These are phyloP conservation scores for Sclerurus mexicanus DNA, from an alignment of 2,113 vertebrate genomes.

Conservation along the genomic window DNA sequence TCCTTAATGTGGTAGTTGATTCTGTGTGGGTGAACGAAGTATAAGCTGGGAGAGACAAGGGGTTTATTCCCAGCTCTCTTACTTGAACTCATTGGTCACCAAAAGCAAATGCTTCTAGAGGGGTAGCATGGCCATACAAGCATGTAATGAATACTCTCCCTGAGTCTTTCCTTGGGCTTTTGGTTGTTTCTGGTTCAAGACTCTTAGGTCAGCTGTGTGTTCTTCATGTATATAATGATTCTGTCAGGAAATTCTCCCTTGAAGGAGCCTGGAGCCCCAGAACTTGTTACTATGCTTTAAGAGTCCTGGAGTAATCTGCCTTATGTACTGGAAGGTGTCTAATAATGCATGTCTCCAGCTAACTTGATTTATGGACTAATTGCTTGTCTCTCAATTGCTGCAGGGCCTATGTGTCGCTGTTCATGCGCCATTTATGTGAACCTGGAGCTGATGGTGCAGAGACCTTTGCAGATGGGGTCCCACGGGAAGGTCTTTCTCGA, in stretches of 20 bases:
- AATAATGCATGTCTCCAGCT: background rate
- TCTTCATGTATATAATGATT: background rate
- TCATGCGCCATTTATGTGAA: constrained; percentile 98
- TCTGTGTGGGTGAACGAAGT: background rate
- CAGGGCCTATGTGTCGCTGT: constrained; percentile 95
- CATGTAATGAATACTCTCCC: background rate
- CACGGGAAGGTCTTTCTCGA: constrained; percentile 92
- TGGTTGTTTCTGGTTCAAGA: background rate
- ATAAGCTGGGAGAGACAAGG: background rate
- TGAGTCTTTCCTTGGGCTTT: background rate
- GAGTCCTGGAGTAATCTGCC: background rate
- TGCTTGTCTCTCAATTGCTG: background rate
- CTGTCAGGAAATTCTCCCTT: background rate
- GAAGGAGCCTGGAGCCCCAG: background rate
- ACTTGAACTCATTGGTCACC: background rate
- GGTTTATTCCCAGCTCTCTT: background rate
- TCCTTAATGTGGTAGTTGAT: background rate
- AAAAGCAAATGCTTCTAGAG: background rate
- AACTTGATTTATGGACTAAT: background rate
- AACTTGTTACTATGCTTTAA: background rate
- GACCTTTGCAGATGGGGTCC: constrained; percentile 96
- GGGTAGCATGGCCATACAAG: background rate
- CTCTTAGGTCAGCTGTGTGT: background rate
- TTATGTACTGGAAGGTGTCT: background rate
- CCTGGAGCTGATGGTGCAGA: constrained; percentile 96